A percentile compares a stretch with the other conserved stretches of the same genome.
These are phyloP conservation scores for Lepidonotus clava DNA, from an alignment of 2,888 invertebrate species.

Conservation along the genomic window DNA sequence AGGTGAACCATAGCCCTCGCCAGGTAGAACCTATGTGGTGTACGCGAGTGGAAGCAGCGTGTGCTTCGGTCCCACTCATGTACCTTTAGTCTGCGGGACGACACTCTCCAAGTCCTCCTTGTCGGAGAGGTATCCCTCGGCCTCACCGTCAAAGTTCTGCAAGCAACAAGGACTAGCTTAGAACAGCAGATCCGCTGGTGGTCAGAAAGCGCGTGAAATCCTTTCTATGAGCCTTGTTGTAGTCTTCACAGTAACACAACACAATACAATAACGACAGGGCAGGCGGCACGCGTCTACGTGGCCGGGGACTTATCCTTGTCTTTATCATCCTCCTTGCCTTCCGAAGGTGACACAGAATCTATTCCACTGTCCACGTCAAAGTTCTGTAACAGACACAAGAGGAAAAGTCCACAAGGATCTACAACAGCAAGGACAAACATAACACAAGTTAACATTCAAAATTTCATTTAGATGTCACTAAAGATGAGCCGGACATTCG, in stretches of 20 bases:
- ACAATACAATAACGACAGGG: conserved; percentile 1
- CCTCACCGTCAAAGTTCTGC: conserved; percentile 43
- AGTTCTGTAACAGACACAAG: conserved; percentile 36
- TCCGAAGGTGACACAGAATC: neutral
- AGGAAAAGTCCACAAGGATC: conserved; percentile 1
- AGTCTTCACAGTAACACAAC: neutral
- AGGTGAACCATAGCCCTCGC: too few relatives aligned
- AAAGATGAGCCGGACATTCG: too few relatives aligned
- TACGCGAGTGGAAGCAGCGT: too few relatives aligned
- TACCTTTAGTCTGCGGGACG: conserved; percentile 1
- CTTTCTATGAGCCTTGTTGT: neutral
- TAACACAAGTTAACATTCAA: too few relatives aligned
- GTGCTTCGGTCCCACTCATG: neutral
- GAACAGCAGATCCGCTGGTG: neutral
- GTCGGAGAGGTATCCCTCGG: neutral
- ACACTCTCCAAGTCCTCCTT: conserved; percentile 27
- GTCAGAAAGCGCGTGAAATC: neutral
- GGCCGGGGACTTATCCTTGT: neutral
- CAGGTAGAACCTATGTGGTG: too few relatives aligned
- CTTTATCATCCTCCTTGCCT: conserved; percentile 4
- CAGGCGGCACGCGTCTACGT: neutral
- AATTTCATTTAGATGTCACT: too few relatives aligned
- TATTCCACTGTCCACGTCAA: neutral
- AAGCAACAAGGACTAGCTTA: conserved; percentile 46
- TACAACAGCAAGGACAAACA: too few relatives aligned